Conservation (phyloP, 2,888 invertebrate genomes). For the Nycteola revayana region DNA sequence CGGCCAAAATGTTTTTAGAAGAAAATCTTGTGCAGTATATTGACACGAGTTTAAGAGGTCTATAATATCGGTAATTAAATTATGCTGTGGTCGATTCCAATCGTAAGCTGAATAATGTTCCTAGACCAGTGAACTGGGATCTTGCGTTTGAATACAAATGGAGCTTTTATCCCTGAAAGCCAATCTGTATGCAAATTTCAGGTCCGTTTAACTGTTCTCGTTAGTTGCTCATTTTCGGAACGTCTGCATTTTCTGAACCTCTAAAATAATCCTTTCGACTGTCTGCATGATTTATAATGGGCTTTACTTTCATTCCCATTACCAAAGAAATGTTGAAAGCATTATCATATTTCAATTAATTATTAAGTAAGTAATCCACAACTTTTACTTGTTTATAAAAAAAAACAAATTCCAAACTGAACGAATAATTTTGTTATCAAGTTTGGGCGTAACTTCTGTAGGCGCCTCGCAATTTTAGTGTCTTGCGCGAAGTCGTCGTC, state of each 20-base stretch:
- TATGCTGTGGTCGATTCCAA: constrained; percentile 61
- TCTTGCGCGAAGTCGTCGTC: constrained; percentile 41
- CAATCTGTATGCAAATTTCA: constrained; percentile 81
- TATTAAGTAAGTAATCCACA: no score
- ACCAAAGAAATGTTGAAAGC: neutral
- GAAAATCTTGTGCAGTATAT: constrained; percentile 18
- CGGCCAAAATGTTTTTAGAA: constrained; percentile 15
- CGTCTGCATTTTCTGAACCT: constrained; percentile 64
- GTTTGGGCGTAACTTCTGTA: constrained; percentile 34
- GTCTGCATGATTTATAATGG: constrained; percentile 21
- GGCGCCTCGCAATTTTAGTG: constrained; percentile 44
- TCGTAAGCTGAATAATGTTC: constrained; percentile 74
- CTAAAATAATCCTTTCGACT: constrained; percentile 46
- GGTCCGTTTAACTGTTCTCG: constrained; percentile 79
- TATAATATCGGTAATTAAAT: constrained; percentile 52
- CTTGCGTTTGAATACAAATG: constrained; percentile 80
- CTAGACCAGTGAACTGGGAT: constrained; percentile 68
- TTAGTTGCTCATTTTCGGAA: constrained; percentile 80
- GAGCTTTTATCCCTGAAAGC: constrained; percentile 79
- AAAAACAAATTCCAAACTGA: no score
- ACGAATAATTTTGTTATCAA: constrained; percentile 36
- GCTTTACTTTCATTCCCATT: constrained; percentile 1
- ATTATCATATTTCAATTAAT: no score
- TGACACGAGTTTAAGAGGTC: constrained; percentile 18
- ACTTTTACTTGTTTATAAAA: no score